Percentiles rank a stretch among this genome's conserved stretches.
Evolutionary conservation across 1,140 invertebrate species (phyloP).

Genomic region (Hylyphantes graminicola): DNA sequence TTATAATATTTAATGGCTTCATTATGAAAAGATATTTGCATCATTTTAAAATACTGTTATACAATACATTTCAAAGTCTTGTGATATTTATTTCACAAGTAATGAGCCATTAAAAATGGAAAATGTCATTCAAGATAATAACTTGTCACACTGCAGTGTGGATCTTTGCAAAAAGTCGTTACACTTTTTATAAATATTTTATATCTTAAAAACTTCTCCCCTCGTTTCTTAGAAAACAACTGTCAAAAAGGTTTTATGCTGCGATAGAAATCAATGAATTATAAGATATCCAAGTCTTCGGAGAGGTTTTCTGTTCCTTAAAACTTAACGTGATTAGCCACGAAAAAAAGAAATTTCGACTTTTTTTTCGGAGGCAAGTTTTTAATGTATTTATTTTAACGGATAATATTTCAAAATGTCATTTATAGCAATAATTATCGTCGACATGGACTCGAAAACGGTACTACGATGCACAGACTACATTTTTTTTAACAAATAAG

Average conservation of each 20-base stretch:
- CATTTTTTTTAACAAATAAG: not conserved
- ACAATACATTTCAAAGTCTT: too few relatives aligned
- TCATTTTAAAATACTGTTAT: too few relatives aligned
- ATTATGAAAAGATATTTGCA: too few relatives aligned
- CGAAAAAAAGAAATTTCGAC: not conserved
- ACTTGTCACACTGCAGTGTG: too few relatives aligned
- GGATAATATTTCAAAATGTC: slow-evolving; percentile 57
- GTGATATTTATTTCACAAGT: too few relatives aligned
- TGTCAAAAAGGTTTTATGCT: slow-evolving; percentile 44
- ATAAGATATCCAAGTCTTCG: slow-evolving; percentile 7
- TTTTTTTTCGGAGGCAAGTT: not conserved
- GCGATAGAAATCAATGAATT: slow-evolving; percentile 16
- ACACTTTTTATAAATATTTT: not conserved
- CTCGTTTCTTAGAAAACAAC: not conserved
- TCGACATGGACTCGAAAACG: slow-evolving; percentile 28
- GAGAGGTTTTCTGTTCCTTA: slow-evolving; percentile 51
- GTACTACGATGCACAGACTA: slow-evolving; percentile 6
- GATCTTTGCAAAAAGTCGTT: too few relatives aligned
- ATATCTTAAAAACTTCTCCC: not conserved
- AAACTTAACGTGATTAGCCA: slow-evolving; percentile 48
- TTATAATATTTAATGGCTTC: too few relatives aligned
- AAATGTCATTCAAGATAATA: too few relatives aligned
- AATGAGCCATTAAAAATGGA: too few relatives aligned
- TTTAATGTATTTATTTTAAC: slow-evolving; percentile 51
- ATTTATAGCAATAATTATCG: slow-evolving; percentile 58